These are phyloP conservation scores for Magallana gigas DNA, from an alignment of 1,140 invertebrate genomes.

Conservation along the genomic window DNA sequence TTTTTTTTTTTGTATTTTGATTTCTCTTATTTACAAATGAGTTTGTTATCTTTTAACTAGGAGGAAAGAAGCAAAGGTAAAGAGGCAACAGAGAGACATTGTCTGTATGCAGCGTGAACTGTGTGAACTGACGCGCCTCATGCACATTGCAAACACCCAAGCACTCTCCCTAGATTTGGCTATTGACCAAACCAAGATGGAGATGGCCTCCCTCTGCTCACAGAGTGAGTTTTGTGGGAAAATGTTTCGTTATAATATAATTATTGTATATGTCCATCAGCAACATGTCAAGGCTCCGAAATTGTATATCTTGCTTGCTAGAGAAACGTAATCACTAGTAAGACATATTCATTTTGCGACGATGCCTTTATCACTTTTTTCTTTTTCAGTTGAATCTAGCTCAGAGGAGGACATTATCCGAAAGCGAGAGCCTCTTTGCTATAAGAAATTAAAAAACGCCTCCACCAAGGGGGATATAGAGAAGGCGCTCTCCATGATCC, in stretches of 20 bases:
- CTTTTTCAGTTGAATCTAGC: not conserved
- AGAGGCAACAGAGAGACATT: not conserved
- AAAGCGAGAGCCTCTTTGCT: slow-evolving; percentile 13
- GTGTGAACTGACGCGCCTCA: slow-evolving; percentile 11
- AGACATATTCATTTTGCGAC: too few species aligned
- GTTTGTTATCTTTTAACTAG: not conserved
- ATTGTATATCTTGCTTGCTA: too few species aligned
- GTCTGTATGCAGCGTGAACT: slow-evolving; percentile 20
- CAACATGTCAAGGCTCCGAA: too few species aligned
- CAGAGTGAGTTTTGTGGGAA: not conserved
- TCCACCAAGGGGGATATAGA: not conserved
- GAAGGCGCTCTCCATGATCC: not conserved
- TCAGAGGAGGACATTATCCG: not conserved
- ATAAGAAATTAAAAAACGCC: slow-evolving; percentile 12
- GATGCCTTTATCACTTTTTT: too few species aligned
- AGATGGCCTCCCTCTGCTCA: not conserved
- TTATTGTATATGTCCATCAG: too few species aligned
- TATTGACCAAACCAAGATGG: not conserved
- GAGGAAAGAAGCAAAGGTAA: slow-evolving; percentile 22
- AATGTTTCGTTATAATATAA: too few species aligned
- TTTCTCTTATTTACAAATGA: too few species aligned
- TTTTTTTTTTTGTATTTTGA: too few species aligned
- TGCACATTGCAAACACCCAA: not conserved
- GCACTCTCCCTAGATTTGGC: not conserved
- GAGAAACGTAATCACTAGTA: too few species aligned